Evolutionary conservation across 23 tunicate genomes (phyloP), one percentile per base, ranked within the genome.

Genomic region (Styela clava): DNA sequence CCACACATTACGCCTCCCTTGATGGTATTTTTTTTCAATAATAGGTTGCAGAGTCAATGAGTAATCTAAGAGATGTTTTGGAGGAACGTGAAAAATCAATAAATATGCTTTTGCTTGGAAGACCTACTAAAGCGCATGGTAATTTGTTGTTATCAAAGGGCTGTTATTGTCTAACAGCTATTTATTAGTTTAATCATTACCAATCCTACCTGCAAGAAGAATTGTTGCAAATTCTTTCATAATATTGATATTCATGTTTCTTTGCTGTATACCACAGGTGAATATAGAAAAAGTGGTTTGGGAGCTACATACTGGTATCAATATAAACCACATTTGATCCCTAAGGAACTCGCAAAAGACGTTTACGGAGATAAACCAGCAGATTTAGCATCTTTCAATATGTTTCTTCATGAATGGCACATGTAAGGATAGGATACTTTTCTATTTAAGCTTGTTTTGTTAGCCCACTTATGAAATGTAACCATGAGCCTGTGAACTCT

Each of bases 41-140:
- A n/a, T 24, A 88, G 88, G 97, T 93, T 24, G 98, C 98, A 28
- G 98, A 93, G 76, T 93, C 98, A 5, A 93, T 93, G 98, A 88
- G 98, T 82, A 93, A 93, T 73, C 34, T 93, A 5, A 80, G 98
- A 33, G 98, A 93, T 81, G 94, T 93, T 21, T 68, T 93, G 2
- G 93, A 88, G 16, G 98, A 93, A 78, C 63, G 98, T 7, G 93
- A 93, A 71, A 26, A 74, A 24, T 89, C 93, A 18, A 81, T 70
- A 27, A 93, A 93, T 44, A 88, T 84, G 98, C 52, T 93, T 51
- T 35, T 74, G 29, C 77, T 78, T 63, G 97, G 97, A 31, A 86
- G 86, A 5, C 79, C 86, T 1, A 84, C 88, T 27, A 76, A 74
- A 74, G 86, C 67, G 27, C 87, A 85, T 34, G 91, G 88, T 85